These are phyloP conservation scores for Colostygia pectinataria DNA, from an alignment of 2,888 invertebrate genomes.

Conservation along the genomic window DNA sequence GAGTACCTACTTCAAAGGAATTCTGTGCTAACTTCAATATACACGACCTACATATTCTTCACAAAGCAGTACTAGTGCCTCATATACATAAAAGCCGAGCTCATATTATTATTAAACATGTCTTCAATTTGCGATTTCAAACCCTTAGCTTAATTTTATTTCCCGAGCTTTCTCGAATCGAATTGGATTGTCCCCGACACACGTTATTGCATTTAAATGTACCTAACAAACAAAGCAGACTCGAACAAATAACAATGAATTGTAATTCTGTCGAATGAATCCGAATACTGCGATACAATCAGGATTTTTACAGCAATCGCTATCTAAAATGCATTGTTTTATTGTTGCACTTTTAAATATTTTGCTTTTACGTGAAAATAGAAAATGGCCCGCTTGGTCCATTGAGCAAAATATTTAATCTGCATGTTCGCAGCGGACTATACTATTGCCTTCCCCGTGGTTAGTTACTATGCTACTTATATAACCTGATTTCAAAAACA, in stretches of 20 bases:
- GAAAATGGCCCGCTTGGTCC: background rate
- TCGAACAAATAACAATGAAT: constrained; percentile 5
- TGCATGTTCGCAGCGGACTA: constrained; percentile 35
- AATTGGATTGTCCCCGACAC: constrained; percentile 34
- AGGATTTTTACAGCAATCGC: constrained; percentile 20
- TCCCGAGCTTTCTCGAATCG: constrained; percentile 30
- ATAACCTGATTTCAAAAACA: constrained; percentile 1
- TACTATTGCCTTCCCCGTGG: constrained; percentile 44
- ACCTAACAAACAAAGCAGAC: constrained; percentile 22
- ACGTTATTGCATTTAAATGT: constrained; percentile 31
- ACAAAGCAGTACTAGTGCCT: constrained; percentile 13
- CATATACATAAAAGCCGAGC: constrained; percentile 17
- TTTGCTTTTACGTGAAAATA: background rate
- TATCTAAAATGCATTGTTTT: too few relatives aligned
- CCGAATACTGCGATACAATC: constrained; percentile 8
- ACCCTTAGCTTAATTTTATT: constrained; percentile 36
- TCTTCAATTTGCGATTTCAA: constrained; percentile 35
- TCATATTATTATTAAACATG: constrained; percentile 27
- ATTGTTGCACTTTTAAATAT: too few relatives aligned
- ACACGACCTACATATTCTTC: constrained; percentile 11
- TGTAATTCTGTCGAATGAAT: constrained; percentile 16
- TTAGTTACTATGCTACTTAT: too few relatives aligned
- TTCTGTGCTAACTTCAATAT: constrained; percentile 3
- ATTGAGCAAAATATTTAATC: constrained; percentile 29
- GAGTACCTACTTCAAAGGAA: constrained; percentile 5